Conservation (phyloP, 2,797 vertebrate genomes). For the Orientallactaga sibirica region DNA sequence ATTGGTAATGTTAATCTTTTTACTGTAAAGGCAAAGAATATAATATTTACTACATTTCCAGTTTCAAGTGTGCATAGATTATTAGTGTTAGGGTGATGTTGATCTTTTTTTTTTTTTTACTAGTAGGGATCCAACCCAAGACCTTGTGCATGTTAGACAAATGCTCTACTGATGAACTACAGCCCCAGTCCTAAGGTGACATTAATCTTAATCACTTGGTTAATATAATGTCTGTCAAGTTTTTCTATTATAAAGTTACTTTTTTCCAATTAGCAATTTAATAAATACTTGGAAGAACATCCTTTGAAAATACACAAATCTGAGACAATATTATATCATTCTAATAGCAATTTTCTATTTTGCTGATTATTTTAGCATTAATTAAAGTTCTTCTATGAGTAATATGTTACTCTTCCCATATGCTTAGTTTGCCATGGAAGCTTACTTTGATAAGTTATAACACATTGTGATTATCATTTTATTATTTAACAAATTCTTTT, state of each 20-base stretch:
- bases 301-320: slow-evolving; percentile 55
- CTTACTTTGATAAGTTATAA: slow-evolving; percentile 46
- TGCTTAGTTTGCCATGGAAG: slow-evolving; percentile 8
- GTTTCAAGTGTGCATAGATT: slow-evolving; percentile 48
- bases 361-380: slow-evolving; percentile 46
- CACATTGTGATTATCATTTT: slow-evolving; percentile 10
- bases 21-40: not conserved
- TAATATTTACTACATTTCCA: slow-evolving; percentile 2
- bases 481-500: slow-evolving; percentile 37
- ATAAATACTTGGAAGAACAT: slow-evolving; percentile 17
- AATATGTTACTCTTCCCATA: slow-evolving; percentile 7
- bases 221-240: slow-evolving; percentile 37
- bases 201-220: slow-evolving; percentile 4
- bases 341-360: slow-evolving; percentile 41
- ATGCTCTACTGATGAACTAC: not conserved
- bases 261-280: slow-evolving; percentile 32
- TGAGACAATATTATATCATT: slow-evolving; percentile 34
- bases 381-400: slow-evolving; percentile 42
- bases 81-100: slow-evolving; percentile 3
- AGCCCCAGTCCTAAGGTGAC: not conserved
- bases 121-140: not conserved
- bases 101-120: not conserved
- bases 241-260: slow-evolving; percentile 53
- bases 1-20: slow-evolving; percentile 22
- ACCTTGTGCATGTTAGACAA: not conserved